Base-by-base conservation (phyloP, 2,113 vertebrate genomes). In the Plectropomus leopardus region DNA sequence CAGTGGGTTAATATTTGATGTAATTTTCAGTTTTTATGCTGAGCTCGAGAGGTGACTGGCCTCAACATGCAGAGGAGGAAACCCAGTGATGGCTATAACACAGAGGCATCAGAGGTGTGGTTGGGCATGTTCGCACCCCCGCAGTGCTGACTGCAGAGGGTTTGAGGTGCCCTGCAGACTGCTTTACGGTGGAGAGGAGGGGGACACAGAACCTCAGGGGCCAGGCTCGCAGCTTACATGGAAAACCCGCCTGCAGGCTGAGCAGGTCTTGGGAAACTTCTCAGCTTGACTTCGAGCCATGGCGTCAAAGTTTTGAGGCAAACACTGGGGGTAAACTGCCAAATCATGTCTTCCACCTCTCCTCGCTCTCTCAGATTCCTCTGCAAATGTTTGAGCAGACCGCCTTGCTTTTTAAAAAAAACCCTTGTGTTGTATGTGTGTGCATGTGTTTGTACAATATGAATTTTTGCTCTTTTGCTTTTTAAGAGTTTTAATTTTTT, bases 211-310 rank as follows among this genome's bases (percentile, higher is more conserved):
- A 86, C 60, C 57, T 74, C 19, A 21, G 83, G 54, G 66, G 82
- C 76, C 13, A 44, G 82, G 69, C 81, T 10, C 93, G 88, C 86
- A 82, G 71, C 83, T 19, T 78, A 40, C 44, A 77, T 26, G 44
- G 72, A 90, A 82, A 76, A 81, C 87, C 17, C 13, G 64, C 68
- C 28, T 88, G 85, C 65, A 64, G 85, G 82, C 36, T 19, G 80
- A 57, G 83, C 44, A 65, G 89, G 89, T 92, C 96, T 96, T 97
- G 97, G 96, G 97, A 96, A 98, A 97, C 93, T 97, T 96, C 95
- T 95, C 96, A 96, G 93, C 92, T 96, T 78, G 77, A 86, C 86
- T 97, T 97, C 79, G 92, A 97, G 72, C 93, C 44, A 70, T 88
- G 76, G 92, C 79, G 95, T 94, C 87, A 95, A 97, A 96, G 96